Evolutionary conservation across 2,113 vertebrate species (phyloP).

Genomic region (Bos indicus): DNA sequence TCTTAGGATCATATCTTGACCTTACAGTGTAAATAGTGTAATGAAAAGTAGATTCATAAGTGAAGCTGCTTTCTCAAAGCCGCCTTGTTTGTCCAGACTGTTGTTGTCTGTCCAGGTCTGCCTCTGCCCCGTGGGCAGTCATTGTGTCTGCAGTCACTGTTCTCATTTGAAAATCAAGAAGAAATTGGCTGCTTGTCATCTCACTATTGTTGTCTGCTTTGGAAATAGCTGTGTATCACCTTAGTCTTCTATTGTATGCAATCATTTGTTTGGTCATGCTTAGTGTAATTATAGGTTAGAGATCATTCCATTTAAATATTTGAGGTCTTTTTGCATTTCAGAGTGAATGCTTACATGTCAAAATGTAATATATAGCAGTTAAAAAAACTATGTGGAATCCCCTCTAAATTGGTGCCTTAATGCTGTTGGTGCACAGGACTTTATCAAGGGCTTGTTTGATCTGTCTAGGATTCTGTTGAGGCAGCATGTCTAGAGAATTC

Average conservation of each 20-base stretch:
- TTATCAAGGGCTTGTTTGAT: background rate
- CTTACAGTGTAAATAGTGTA: background rate
- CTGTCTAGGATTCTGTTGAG: background rate
- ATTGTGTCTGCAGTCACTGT: background rate
- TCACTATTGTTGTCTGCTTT: background rate
- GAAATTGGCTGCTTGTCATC: background rate
- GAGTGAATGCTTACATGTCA: background rate
- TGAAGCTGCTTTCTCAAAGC: background rate
- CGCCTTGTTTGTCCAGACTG: background rate
- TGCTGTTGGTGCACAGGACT: background rate
- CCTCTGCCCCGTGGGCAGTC: background rate
- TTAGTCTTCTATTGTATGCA: background rate
- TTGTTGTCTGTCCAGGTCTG: background rate
- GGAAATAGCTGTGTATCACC: background rate
- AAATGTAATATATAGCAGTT: background rate
- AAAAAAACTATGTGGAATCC: background rate
- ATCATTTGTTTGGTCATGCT: background rate
- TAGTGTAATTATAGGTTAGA: background rate
- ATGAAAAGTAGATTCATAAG: background rate
- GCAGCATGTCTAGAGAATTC: background rate
- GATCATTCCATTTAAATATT: background rate
- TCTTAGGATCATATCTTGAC: background rate
- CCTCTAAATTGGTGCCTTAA: background rate
- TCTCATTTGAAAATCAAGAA: background rate
- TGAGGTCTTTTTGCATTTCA: conserved; percentile 12